Conservation (phyloP, 2,888 invertebrate genomes). For the Chironomus riparius region DNA sequence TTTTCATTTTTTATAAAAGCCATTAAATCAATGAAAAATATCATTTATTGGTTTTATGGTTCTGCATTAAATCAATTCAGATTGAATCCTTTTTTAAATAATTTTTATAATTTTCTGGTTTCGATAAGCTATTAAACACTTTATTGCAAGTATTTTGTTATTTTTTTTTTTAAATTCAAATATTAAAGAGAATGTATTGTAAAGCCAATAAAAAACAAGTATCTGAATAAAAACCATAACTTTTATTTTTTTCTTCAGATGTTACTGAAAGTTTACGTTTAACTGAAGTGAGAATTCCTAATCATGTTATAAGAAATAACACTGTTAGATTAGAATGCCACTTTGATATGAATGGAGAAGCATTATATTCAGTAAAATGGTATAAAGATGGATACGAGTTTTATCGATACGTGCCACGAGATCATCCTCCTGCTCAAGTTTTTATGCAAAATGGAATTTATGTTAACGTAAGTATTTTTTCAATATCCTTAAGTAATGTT, state of each 20-base stretch:
- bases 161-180: too few species aligned
- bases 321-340: slow-evolving; percentile 69
- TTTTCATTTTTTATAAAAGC: neutral
- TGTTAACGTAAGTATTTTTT: slow-evolving; percentile 66
- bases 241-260: slow-evolving; percentile 33
- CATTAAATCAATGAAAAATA: slow-evolving; percentile 17
- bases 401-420: slow-evolving; percentile 76
- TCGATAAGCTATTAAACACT: too few species aligned
- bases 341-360: slow-evolving; percentile 74
- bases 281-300: slow-evolving; percentile 70
- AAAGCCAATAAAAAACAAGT: too few species aligned
- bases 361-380: slow-evolving; percentile 84
- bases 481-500: neutral
- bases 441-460: slow-evolving; percentile 72
- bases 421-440: slow-evolving; percentile 69
- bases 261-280: slow-evolving; percentile 53
- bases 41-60: slow-evolving; percentile 4
- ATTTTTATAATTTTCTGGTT: slow-evolving; percentile 27
- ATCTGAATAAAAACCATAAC: too few species aligned
- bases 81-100: slow-evolving; percentile 26
- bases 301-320: slow-evolving; percentile 69
- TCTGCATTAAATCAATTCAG: slow-evolving; percentile 5
- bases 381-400: slow-evolving; percentile 86
- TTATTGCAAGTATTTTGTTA: too few species aligned
- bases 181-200: too few species aligned